Conservation (phyloP, 2,888 invertebrate species). For the Drosophila robusta region DNA sequence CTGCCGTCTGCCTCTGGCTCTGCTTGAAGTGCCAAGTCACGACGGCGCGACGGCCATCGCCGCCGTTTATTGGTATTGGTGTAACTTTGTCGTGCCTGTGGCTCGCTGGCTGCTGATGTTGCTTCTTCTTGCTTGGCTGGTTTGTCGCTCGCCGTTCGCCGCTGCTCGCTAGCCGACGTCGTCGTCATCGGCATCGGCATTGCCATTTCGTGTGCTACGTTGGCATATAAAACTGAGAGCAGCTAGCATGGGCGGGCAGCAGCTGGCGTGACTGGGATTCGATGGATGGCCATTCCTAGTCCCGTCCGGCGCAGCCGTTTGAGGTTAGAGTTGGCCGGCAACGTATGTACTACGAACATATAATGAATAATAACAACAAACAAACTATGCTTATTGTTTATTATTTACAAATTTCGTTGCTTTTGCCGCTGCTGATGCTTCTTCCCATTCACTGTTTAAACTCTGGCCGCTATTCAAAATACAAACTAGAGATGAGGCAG, state of each 20-base stretch:
- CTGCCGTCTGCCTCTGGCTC: constrained; percentile 36
- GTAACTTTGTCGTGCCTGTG: constrained; percentile 60
- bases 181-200: constrained; percentile 45
- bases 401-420: constrained; percentile 49
- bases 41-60: constrained; percentile 44
- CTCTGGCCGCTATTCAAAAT: constrained; percentile 19
- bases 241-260: constrained; percentile 28
- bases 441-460: constrained; percentile 7
- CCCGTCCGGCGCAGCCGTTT: constrained; percentile 24
- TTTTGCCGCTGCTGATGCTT: constrained; percentile 5
- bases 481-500: constrained; percentile 35
- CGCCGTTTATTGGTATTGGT: constrained; percentile 65
- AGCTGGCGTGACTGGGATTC: constrained; percentile 55
- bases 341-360: not conserved
- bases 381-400: constrained; percentile 52
- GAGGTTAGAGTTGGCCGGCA: constrained; percentile 54
- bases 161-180: constrained; percentile 41
- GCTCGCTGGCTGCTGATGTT: constrained; percentile 43
- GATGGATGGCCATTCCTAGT: constrained; percentile 28
- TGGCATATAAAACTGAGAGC: constrained; percentile 45
- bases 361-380: constrained; percentile 37
- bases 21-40: constrained; percentile 75
- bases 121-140: constrained; percentile 57
- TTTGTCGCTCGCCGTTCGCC: constrained; percentile 56
- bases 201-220: constrained; percentile 59